phyloP scores from a whole-genome alignment of 2,113 vertebrate species.

The Mastomys coucha region DNA sequence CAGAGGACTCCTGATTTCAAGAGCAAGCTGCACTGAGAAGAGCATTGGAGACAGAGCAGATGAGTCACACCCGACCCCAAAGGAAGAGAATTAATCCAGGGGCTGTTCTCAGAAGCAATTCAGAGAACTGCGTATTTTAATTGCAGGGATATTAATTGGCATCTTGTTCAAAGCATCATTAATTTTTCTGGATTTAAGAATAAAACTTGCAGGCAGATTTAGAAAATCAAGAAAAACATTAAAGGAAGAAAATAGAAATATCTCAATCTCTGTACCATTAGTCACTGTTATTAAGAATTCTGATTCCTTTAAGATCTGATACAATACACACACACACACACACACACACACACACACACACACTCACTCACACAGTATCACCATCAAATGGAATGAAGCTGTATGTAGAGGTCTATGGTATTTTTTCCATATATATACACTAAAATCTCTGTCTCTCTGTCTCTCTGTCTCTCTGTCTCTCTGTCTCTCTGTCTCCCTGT shows the following conservation, averaged over 20 bases:
- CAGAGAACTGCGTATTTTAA: background rate
- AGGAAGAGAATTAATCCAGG: background rate
- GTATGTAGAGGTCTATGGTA: background rate
- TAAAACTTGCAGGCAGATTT: slow-evolving; percentile 7
- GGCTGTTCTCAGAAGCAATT: background rate
- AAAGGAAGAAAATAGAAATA: slow-evolving; percentile 42
- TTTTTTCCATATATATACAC: background rate
- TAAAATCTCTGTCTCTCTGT: background rate
- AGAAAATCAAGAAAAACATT: slow-evolving; percentile 19
- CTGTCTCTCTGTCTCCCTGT: background rate
- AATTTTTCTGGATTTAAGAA: slow-evolving; percentile 4
- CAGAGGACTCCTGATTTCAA: background rate
- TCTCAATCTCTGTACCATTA: background rate
- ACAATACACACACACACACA: background rate
- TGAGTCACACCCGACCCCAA: background rate
- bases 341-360: background rate
- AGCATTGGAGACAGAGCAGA: too few relatives aligned
- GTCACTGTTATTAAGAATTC: slow-evolving; percentile 6
- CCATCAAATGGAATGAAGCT: background rate
- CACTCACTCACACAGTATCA: background rate
- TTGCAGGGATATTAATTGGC: background rate
- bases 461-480: background rate
- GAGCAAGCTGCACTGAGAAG: background rate
- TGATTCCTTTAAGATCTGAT: background rate
- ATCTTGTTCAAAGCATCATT: background rate